Evolutionary conservation across 2,888 invertebrate genomes (phyloP).

Genomic region (Drosophila antonietae): DNA sequence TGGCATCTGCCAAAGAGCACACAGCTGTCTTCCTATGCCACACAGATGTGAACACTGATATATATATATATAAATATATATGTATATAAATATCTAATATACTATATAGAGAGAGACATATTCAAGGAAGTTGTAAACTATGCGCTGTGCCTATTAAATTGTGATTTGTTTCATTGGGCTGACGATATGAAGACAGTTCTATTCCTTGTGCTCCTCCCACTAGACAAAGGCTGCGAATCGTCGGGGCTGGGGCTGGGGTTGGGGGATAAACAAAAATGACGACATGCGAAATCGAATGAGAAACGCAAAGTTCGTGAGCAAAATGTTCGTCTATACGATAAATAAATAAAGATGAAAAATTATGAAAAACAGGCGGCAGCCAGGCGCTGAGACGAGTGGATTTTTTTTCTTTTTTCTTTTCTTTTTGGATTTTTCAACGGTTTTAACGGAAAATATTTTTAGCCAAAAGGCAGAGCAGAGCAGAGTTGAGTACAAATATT

Average conservation of each 20-base stretch:
- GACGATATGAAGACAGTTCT: slow-evolving; percentile 4
- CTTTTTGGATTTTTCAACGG: slow-evolving; percentile 46
- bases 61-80: slow-evolving; percentile 3
- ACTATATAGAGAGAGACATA: slow-evolving; percentile 27
- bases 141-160: slow-evolving; percentile 62
- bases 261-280: slow-evolving; percentile 71
- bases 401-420: slow-evolving; percentile 11
- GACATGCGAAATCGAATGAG: slow-evolving; percentile 55
- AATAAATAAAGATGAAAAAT: slow-evolving; percentile 74
- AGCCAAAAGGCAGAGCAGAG: slow-evolving; percentile 59
- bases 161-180: slow-evolving; percentile 61
- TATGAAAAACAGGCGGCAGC: slow-evolving; percentile 72
- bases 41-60: slow-evolving; percentile 18
- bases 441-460: slow-evolving; percentile 72
- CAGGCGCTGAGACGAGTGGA: slow-evolving; percentile 34
- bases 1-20: slow-evolving; percentile 70
- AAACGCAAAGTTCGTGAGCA: slow-evolving; percentile 40
- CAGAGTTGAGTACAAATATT: slow-evolving; percentile 58
- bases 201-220: slow-evolving; percentile 20
- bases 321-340: slow-evolving; percentile 31
- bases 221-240: slow-evolving; percentile 55
- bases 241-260: slow-evolving; percentile 11
- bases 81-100: slow-evolving; percentile 7
- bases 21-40: slow-evolving; percentile 73
- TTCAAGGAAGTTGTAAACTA: slow-evolving; percentile 73